A percentile compares a stretch with the other conserved stretches of the same genome.
phyloP scores from a whole-genome alignment of 2,797 vertebrate species.

The Schizopygopsis pylzovi region DNA sequence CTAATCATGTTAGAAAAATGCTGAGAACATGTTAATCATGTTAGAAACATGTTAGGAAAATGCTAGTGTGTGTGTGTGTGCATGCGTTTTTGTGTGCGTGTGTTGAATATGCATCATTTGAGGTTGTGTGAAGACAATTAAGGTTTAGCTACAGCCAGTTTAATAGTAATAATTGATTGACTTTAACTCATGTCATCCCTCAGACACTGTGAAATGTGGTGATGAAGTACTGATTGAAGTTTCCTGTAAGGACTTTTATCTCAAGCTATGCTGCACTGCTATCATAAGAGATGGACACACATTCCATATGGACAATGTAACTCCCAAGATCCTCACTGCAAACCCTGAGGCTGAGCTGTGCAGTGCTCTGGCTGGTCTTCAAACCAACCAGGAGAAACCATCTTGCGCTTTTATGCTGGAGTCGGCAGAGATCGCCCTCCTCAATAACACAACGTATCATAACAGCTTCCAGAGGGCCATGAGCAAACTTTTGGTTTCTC shows the following conservation, averaged over 20 bases:
- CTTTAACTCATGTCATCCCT: constrained; percentile 70
- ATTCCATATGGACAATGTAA: constrained; percentile 64
- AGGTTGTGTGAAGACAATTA: background rate
- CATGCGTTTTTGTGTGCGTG: too few species aligned
- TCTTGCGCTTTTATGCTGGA: constrained; percentile 84
- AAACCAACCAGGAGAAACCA: constrained; percentile 76
- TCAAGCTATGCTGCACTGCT: constrained; percentile 86
- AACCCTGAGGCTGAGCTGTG: constrained; percentile 91
- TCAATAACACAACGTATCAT: constrained; percentile 89
- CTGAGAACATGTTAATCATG: too few species aligned
- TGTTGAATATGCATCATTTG: background rate
- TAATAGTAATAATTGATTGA: background rate
- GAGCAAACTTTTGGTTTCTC: constrained; percentile 79
- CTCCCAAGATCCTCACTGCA: constrained; percentile 27
- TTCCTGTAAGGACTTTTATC: constrained; percentile 89
- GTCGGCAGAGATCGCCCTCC: constrained; percentile 89
- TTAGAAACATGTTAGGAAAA: too few species aligned
- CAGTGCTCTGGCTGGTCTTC: constrained; percentile 88
- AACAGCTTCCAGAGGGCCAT: constrained; percentile 85
- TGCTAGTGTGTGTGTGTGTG: too few species aligned
- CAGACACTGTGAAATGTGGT: constrained; percentile 77
- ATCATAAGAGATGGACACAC: constrained; percentile 71
- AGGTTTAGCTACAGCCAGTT: background rate
- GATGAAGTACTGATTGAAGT: constrained; percentile 88
- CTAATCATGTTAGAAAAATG: too few species aligned